Evolutionary conservation across 2,888 invertebrate genomes (phyloP).

Genomic region (Bugulina stolonifera): DNA sequence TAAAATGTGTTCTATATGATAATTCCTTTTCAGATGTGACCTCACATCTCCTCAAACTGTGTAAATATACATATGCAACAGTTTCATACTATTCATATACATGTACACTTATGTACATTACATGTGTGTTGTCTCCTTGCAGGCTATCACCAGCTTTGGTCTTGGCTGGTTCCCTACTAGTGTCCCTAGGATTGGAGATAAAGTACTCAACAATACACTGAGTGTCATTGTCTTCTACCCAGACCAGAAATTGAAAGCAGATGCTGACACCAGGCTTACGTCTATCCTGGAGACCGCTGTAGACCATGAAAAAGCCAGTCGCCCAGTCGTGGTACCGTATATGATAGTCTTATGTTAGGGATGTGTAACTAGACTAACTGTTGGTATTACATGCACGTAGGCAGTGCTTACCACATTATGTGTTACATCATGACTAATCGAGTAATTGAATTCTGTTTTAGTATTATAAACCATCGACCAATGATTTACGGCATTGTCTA

Average conservation of each 20-base stretch:
- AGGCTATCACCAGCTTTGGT: neutral
- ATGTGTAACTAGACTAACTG: neutral
- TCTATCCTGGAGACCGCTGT: neutral
- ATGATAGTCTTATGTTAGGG: neutral
- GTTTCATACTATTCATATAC: no score
- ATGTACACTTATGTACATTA: no score
- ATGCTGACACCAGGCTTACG: neutral
- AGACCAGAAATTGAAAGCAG: neutral
- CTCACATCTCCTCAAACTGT: no score
- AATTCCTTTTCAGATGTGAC: no score
- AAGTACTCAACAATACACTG: neutral
- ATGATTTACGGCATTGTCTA: neutral
- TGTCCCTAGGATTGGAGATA: neutral
- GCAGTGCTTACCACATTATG: no score
- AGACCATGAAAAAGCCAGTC: neutral
- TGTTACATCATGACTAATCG: no score
- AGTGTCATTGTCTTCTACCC: constrained; percentile 1
- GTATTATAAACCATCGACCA: neutral
- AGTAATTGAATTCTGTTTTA: neutral
- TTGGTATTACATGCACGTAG: no score
- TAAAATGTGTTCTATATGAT: no score
- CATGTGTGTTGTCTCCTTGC: no score
- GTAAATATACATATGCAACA: no score
- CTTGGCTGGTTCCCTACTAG: constrained; percentile 1
- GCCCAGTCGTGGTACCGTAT: neutral